Percentiles rank a stretch among this genome's conserved stretches.
Conservation (phyloP, 2,888 invertebrate genomes). For the Anthophora plumipes region DNA sequence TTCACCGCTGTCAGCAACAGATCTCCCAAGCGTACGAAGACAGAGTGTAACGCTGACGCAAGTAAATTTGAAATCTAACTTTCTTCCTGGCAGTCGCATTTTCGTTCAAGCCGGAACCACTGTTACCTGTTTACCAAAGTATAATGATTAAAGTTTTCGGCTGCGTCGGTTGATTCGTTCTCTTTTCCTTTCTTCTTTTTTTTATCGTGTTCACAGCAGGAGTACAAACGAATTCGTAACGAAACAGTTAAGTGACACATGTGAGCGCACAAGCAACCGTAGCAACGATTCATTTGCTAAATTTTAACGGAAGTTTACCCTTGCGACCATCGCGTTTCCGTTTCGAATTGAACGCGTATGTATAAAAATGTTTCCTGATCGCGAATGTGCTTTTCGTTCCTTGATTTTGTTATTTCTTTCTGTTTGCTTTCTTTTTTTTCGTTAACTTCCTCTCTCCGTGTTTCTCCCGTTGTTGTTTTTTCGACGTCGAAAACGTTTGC, state of each 20-base stretch:
- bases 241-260: conserved; percentile 37
- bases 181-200: too few species aligned
- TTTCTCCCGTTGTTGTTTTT: too few species aligned
- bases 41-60: background rate
- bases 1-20: background rate
- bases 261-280: conserved; percentile 2
- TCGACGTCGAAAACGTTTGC: too few species aligned
- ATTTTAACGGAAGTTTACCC: conserved; percentile 48
- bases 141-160: conserved; percentile 35
- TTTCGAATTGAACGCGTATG: conserved; percentile 10
- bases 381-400: background rate
- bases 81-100: background rate
- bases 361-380: conserved; percentile 18
- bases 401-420: background rate
- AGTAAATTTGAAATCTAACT: background rate
- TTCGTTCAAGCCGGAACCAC: background rate
- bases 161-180: conserved; percentile 5
- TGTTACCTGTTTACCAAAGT: conserved; percentile 8
- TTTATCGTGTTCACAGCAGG: background rate
- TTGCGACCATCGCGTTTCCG: background rate
- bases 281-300: conserved; percentile 33
- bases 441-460: too few species aligned
- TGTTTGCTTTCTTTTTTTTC: background rate
- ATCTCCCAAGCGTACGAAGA: background rate
- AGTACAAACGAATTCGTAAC: conserved; percentile 42